Percentiles rank a stretch among this genome's conserved stretches.
phyloP scores from a whole-genome alignment of 2,113 vertebrate genomes.

The Ondatra zibethicus region DNA sequence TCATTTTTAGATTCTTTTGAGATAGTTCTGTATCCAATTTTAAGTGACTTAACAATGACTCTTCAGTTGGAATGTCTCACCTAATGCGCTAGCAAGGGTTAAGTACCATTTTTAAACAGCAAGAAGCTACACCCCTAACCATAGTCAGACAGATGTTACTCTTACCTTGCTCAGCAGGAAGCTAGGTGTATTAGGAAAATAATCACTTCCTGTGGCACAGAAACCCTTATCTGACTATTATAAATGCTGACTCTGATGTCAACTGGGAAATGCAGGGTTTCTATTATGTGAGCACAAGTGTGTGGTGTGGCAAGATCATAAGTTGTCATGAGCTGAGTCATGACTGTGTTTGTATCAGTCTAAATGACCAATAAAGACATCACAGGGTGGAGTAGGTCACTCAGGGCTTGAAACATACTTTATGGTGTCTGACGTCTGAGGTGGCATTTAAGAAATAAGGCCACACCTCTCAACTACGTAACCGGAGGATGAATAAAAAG shows the following conservation, averaged over 20 bases:
- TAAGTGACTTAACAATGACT: neutral
- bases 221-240: neutral
- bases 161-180: neutral
- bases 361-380: constrained; percentile 12
- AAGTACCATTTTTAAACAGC: neutral
- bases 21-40: neutral
- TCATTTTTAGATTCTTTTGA: neutral
- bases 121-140: neutral
- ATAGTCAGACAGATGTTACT: neutral
- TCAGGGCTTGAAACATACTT: neutral
- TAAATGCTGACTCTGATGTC: neutral
- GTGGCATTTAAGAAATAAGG: neutral
- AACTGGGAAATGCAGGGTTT: neutral
- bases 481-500: neutral
- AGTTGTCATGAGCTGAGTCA: neutral
- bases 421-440: neutral
- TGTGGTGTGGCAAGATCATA: neutral
- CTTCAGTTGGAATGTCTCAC: neutral
- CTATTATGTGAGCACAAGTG: neutral
- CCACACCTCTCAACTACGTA: neutral
- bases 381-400: neutral
- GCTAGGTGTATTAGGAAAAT: neutral
- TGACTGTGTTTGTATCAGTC: neutral
- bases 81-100: neutral
- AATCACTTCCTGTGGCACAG: neutral